Percentiles rank a stretch among this genome's conserved stretches.
Conservation (phyloP, 1,140 invertebrate genomes). For the Reticulitermes speratus region DNA sequence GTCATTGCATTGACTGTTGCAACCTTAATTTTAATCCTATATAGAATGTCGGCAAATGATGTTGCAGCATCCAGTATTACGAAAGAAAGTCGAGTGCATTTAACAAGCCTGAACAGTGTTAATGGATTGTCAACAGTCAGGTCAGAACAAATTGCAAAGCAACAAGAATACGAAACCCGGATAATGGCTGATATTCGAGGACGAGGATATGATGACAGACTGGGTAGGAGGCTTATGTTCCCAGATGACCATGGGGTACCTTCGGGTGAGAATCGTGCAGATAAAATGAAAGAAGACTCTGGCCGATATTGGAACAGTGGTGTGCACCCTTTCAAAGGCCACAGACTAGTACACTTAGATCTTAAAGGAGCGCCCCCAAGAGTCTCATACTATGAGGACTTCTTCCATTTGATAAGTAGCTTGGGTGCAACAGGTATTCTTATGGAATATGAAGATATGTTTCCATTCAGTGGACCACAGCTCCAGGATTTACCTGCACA, state of each 20-base stretch:
- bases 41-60: slow-evolving; percentile 27
- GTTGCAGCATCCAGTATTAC: neutral
- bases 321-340: slow-evolving; percentile 18
- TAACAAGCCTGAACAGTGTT: neutral
- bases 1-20: slow-evolving; percentile 24
- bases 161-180: slow-evolving; percentile 21
- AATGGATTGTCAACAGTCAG: slow-evolving; percentile 18
- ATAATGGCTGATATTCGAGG: slow-evolving; percentile 25
- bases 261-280: neutral
- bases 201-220: neutral
- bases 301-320: neutral
- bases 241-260: neutral
- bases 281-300: slow-evolving; percentile 13
- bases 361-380: slow-evolving; percentile 87
- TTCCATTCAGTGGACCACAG: slow-evolving; percentile 58
- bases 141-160: neutral
- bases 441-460: slow-evolving; percentile 69
- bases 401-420: slow-evolving; percentile 72
- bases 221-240: slow-evolving; percentile 22
- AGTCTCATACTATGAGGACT: slow-evolving; percentile 65
- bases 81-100: neutral
- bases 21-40: slow-evolving; percentile 24
- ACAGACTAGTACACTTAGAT: slow-evolving; percentile 75
- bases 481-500: slow-evolving; percentile 43
- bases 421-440: slow-evolving; percentile 60